These are phyloP conservation scores for Neria commutata DNA, from an alignment of 2,888 invertebrate species.

Conservation along the genomic window DNA sequence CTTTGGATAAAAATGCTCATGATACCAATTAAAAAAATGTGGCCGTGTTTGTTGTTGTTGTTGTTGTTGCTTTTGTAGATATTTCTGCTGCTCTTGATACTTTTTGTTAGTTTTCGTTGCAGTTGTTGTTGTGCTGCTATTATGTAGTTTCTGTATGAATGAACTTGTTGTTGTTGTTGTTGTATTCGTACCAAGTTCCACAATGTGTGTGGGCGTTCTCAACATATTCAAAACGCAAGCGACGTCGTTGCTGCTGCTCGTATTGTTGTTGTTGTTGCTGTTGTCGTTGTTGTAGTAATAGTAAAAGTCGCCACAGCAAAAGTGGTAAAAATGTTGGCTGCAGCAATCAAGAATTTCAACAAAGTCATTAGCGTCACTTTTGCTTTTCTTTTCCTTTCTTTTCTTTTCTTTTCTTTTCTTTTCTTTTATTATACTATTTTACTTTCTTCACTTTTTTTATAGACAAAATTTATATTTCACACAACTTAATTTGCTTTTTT, in stretches of 20 bases:
- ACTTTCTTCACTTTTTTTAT: slow-evolving; percentile 3
- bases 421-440: neutral
- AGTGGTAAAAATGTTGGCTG: neutral
- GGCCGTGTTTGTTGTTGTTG: slow-evolving; percentile 31
- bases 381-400: neutral
- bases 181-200: slow-evolving; percentile 59
- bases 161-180: slow-evolving; percentile 34
- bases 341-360: no score
- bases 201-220: slow-evolving; percentile 64
- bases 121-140: slow-evolving; percentile 14
- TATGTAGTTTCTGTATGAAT: slow-evolving; percentile 33
- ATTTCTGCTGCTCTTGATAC: slow-evolving; percentile 5
- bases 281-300: no score
- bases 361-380: neutral
- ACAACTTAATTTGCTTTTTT: slow-evolving; percentile 23
- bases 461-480: slow-evolving; percentile 23
- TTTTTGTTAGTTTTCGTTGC: slow-evolving; percentile 28
- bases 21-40: no score
- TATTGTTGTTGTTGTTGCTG: no score
- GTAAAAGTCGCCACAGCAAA: no score
- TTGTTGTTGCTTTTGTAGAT: slow-evolving; percentile 27
- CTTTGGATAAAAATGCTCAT: no score
- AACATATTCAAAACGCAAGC: slow-evolving; percentile 64
- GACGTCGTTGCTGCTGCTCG: no score
- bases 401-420: slow-evolving; percentile 3